Percentiles rank a stretch among this genome's conserved stretches.
These are phyloP conservation scores for Phoenicopterus ruber DNA, from an alignment of 2,113 vertebrate species.

Conservation along the genomic window DNA sequence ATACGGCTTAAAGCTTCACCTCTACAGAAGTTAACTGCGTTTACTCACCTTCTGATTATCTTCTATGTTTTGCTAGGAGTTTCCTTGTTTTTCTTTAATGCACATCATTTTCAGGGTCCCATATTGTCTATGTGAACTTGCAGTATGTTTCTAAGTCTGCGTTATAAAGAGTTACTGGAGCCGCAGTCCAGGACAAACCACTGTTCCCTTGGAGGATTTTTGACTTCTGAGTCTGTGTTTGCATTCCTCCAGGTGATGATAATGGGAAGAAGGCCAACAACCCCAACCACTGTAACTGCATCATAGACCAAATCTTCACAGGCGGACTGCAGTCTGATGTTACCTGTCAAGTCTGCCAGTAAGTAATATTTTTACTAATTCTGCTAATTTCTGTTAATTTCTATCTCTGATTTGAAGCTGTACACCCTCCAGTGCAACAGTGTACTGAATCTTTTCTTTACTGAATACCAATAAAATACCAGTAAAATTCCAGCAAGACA, in stretches of 20 bases:
- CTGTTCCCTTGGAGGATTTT: background rate
- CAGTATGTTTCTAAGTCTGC: background rate
- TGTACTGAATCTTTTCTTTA: background rate
- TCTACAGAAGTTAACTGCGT: background rate
- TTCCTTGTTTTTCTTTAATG: background rate
- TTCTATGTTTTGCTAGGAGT: background rate
- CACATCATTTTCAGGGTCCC: background rate
- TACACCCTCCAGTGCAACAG: background rate
- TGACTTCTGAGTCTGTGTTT: slow-evolving; percentile 26
- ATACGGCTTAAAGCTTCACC: background rate
- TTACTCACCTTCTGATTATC: background rate
- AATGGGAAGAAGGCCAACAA: slow-evolving; percentile 97
- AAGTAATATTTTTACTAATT: slow-evolving; percentile 48
- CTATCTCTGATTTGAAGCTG: background rate
- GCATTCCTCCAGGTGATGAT: slow-evolving; percentile 84
- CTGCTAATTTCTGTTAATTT: too few species aligned
- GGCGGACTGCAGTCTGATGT: slow-evolving; percentile 96
- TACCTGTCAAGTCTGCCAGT: slow-evolving; percentile 98
- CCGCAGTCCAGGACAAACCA: background rate
- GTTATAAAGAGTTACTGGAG: background rate
- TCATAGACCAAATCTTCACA: slow-evolving; percentile 98
- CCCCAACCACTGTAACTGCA: slow-evolving; percentile 98
- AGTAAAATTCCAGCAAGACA: background rate
- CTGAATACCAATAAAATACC: background rate
- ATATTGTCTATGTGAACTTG: background rate